These are phyloP conservation scores for Metaphire vulgaris DNA, from an alignment of 1,140 invertebrate species.

Conservation along the genomic window DNA sequence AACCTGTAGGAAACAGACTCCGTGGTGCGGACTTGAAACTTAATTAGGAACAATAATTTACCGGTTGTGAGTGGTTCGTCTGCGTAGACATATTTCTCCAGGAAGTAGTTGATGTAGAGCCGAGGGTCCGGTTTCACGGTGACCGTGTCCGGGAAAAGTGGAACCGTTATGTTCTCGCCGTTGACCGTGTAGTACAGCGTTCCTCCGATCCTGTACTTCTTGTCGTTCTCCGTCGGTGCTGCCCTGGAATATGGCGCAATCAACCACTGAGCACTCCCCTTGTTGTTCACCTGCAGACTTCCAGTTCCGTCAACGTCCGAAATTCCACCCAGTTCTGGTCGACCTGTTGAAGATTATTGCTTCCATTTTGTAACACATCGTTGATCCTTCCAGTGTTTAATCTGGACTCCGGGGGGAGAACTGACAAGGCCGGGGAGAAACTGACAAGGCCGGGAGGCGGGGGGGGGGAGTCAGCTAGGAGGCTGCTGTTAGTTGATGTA, in stretches of 20 bases:
- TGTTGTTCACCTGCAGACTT: slow-evolving; percentile 18
- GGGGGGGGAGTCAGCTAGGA: too few relatives aligned
- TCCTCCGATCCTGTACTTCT: slow-evolving; percentile 31
- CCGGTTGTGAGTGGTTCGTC: slow-evolving; percentile 33
- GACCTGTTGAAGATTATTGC: too few relatives aligned
- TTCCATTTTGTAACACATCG: too few relatives aligned
- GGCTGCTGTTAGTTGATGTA: too few relatives aligned
- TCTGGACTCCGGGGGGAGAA: too few relatives aligned
- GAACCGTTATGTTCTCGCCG: slow-evolving; percentile 30
- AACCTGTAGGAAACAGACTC: too few relatives aligned
- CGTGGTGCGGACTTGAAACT: too few relatives aligned
- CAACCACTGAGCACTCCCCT: slow-evolving; percentile 33
- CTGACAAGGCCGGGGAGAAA: too few relatives aligned
- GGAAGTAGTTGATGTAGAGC: slow-evolving; percentile 33
- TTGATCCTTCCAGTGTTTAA: too few relatives aligned
- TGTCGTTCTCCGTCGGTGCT: slow-evolving; percentile 30
- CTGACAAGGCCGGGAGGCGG: too few relatives aligned
- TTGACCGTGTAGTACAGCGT: slow-evolving; percentile 24
- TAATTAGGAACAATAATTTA: too few relatives aligned
- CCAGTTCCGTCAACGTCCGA: slow-evolving; percentile 32
- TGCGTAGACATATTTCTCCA: slow-evolving; percentile 34
- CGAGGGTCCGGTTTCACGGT: slow-evolving; percentile 35
- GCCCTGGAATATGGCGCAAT: slow-evolving; percentile 34
- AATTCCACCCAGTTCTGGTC: slow-evolving; percentile 28
- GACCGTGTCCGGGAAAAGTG: slow-evolving; percentile 33